Evolutionary conservation across 2,888 invertebrate genomes (phyloP).

Genomic region (Thymelicus acteon): DNA sequence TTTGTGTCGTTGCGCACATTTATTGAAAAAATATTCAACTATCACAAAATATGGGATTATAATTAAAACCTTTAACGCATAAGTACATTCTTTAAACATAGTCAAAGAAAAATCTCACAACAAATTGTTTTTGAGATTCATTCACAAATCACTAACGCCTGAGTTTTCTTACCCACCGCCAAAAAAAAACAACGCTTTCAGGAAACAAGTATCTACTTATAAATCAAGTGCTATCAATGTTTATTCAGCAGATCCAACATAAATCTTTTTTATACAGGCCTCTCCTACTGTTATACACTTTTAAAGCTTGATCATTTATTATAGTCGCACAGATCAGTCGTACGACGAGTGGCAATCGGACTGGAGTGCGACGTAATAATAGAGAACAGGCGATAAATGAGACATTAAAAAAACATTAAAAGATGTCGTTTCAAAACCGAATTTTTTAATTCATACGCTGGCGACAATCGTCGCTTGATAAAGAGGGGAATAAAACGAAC

Average conservation of each 20-base stretch:
- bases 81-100: no score
- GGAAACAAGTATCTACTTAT: constrained; percentile 16
- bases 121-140: no score
- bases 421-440: constrained; percentile 15
- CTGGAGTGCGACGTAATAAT: constrained; percentile 19
- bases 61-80: no score
- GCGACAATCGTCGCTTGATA: constrained; percentile 18
- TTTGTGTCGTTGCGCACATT: no score
- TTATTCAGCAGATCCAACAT: constrained; percentile 20
- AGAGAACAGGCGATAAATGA: constrained; percentile 18
- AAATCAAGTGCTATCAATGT: constrained; percentile 20
- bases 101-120: no score
- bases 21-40: no score
- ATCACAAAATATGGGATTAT: no score
- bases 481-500: constrained; percentile 8
- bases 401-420: constrained; percentile 27
- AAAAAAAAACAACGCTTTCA: constrained; percentile 4
- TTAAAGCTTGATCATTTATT: constrained; percentile 23
- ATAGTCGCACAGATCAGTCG: constrained; percentile 21
- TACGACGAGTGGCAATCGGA: constrained; percentile 22
- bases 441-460: constrained; percentile 31
- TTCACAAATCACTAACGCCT: not conserved
- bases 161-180: not conserved
- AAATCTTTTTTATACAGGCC: constrained; percentile 17
- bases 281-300: not conserved